Conservation (phyloP, 2,888 invertebrate species). For the Lithophane semibrunnea region DNA sequence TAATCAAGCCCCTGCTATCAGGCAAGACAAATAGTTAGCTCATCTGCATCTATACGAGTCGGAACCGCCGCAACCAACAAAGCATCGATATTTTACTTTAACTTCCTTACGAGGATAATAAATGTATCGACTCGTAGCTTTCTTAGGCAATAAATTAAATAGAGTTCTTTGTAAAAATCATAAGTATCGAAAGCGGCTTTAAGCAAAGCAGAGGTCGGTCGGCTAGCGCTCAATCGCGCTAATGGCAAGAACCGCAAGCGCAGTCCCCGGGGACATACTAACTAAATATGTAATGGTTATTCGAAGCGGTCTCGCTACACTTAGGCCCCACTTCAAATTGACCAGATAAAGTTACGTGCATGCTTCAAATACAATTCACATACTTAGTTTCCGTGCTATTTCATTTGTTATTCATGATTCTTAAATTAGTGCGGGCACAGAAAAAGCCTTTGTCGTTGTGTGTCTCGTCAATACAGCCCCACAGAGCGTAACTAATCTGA, state of each 20-base stretch:
- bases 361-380: constrained; percentile 56
- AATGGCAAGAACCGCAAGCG: constrained; percentile 88
- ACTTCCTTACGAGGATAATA: constrained; percentile 71
- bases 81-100: constrained; percentile 84
- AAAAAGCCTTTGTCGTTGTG: constrained; percentile 55
- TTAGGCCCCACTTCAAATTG: constrained; percentile 78
- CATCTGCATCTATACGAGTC: constrained; percentile 90
- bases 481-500: constrained; percentile 59
- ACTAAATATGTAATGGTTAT: constrained; percentile 88
- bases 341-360: constrained; percentile 77
- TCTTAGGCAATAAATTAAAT: constrained; percentile 48
- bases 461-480: constrained; percentile 53
- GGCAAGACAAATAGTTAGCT: constrained; percentile 90
- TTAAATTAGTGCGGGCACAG: constrained; percentile 11
- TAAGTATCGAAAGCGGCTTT: constrained; percentile 66
- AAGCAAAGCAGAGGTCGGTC: constrained; percentile 67
- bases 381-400: constrained; percentile 24
- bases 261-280: constrained; percentile 84
- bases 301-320: constrained; percentile 80
- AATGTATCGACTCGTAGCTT: constrained; percentile 61
- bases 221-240: constrained; percentile 85
- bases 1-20: constrained; percentile 89
- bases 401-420: constrained; percentile 30
- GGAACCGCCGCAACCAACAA: constrained; percentile 82
- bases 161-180: constrained; percentile 60